Evolutionary conservation across 1,140 invertebrate species (phyloP), one percentile per base, ranked within the genome.

Genomic region (Eumaeus atala): DNA sequence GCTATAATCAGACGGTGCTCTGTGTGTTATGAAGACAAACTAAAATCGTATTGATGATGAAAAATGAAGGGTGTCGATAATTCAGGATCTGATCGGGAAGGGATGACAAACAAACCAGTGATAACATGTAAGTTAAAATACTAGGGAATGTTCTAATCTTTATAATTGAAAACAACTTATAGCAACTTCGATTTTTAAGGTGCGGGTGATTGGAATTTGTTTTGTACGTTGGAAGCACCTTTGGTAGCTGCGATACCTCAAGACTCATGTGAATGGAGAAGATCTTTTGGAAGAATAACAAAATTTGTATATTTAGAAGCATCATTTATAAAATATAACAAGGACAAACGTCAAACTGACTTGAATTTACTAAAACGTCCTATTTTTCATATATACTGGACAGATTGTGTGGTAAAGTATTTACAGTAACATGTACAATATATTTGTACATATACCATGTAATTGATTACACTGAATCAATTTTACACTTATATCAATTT

Each of bases 371-470:
- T 96, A 47, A 93, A 95, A 60, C 92, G 95, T 62, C 95, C 96
- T 17, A 93, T 98, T 74, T 93, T 99, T 73, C 96, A 99, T 84
- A 96, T 96, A 51, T 99, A 94, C 87, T 97, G 96, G 93, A 97
- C 94, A 40, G 96, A 98, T 85, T 98, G 96, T 88, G 91, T 91
- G 64, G 95, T 96, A 90, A 91, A 91, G n/a, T 87, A 67, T 49
- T 11, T 9, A n/a, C n/a, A n/a, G n/a, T n/a, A n/a, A n/a, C 12
- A 28, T 48, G n/a, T 7, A n/a, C n/a, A 4, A 12, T n/a, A 28
- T 34, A 0, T 12, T 49, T 49, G 5, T 33, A 48, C 4, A 28
- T 42, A 42, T 12, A 6, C 8, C 7, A 42, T 42, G 4, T 7
- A 14, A 1, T 42, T 14, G n/a, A 2, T 7, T n/a, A 10, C 6